These are phyloP conservation scores for Megaustenia siamemsis DNA, from an alignment of 2,888 invertebrate species.

Conservation along the genomic window DNA sequence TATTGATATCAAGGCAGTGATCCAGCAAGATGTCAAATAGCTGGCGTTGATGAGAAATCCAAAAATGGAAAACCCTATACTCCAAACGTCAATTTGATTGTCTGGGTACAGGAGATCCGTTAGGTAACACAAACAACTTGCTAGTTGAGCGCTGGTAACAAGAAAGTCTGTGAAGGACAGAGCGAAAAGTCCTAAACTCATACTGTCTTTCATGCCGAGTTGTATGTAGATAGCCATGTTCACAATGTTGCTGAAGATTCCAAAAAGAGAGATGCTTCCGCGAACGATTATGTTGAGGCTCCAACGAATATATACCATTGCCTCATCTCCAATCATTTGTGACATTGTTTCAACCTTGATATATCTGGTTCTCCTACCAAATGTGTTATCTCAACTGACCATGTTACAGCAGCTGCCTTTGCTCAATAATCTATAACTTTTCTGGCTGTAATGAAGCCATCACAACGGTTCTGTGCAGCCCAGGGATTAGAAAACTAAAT, in stretches of 20 bases:
- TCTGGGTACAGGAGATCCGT: background rate
- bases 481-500: no score
- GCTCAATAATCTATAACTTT: no score
- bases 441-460: no score
- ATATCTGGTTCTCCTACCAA: no score
- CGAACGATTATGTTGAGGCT: background rate
- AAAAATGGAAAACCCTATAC: background rate
- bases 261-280: background rate
- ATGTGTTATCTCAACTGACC: no score
- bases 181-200: conserved; percentile 39
- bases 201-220: conserved; percentile 40
- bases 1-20: conserved; percentile 22
- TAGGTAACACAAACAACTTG: background rate
- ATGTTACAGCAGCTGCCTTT: no score
- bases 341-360: background rate
- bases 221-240: conserved; percentile 24
- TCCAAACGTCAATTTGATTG: background rate
- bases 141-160: background rate
- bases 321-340: background rate
- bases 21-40: conserved; percentile 38
- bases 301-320: background rate
- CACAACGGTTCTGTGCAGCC: no score
- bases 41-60: background rate
- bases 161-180: conserved; percentile 41
- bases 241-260: conserved; percentile 19